Conservation (phyloP, 2,797 vertebrate species). For the Periparus ater region DNA sequence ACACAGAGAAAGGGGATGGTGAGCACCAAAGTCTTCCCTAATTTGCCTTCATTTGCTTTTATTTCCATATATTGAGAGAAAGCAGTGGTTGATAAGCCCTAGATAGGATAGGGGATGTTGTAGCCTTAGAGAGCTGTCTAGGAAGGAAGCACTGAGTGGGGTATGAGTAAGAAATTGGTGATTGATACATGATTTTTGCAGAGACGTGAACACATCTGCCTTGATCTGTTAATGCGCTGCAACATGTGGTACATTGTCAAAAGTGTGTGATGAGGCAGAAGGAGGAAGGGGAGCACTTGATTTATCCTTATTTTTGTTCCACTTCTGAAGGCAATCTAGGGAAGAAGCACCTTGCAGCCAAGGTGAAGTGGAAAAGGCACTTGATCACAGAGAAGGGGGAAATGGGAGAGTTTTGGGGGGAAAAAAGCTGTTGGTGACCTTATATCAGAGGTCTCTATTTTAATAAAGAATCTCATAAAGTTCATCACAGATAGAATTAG, state of each 20-base stretch:
- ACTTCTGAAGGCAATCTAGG: background rate
- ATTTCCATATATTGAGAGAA: background rate
- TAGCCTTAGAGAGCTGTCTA: background rate
- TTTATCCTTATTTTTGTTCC: background rate
- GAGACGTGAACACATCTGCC: background rate
- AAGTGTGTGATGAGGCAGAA: background rate
- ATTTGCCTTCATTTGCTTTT: background rate
- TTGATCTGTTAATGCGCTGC: background rate
- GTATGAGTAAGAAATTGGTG: background rate
- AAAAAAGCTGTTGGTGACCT: background rate
- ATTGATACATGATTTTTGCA: background rate
- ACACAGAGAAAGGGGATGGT: background rate
- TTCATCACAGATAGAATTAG: constrained; percentile 40
- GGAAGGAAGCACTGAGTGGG: background rate
- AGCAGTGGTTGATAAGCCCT: background rate
- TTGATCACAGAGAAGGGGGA: background rate
- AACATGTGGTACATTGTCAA: background rate
- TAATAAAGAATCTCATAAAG: constrained; percentile 16
- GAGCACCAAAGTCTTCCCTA: background rate
- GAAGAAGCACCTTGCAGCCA: background rate
- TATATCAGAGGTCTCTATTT: background rate
- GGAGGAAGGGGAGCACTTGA: background rate
- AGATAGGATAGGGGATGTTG: background rate
- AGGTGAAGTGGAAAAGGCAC: background rate
- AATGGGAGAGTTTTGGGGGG: background rate